Evolutionary conservation across 2,888 invertebrate genomes (phyloP), one percentile per base, ranked within the genome.

Genomic region (Osmoderma eremita): DNA sequence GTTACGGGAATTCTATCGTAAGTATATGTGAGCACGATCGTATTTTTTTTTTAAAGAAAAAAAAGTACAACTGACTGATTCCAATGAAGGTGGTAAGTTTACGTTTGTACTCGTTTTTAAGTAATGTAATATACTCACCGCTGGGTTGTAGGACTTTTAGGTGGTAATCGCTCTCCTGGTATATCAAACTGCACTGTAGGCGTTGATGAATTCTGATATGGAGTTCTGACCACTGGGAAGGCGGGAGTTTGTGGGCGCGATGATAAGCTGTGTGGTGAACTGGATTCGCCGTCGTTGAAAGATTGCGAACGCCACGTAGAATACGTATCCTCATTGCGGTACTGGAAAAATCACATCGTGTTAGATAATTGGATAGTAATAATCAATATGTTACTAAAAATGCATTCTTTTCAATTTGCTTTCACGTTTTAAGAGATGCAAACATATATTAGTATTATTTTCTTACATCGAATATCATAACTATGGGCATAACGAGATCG

Each of bases 191-290:
- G 85, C 70, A 86, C 86, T 58, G 88, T 86, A 64, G 90, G 89
- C 67, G 88, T 88, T 66, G 90, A 88, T 50, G 89, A 87, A 78
- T 92, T 91, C 78, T 92, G 92, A 73, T 89, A 90, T 84, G 95
- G 95, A 5, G 95, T 95, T 75, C 94, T 89, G 67, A 95, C 94
- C 64, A 95, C 94, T 68, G 97, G 97, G 85, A 97, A 97, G 64
- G 93, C 93, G 48, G 97, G 97, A 18, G 97, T 97, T 80, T 94
- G 93, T 22, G 95, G 93, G 68, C 94, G 87, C 70, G 87, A 86
- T 36, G 84, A 85, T 48, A 82, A 80, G 62, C 85, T 84, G 69
- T 83, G 84, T 12, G 84, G 82, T 50, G 89, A 88, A 76, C 87
- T 82, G 2, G 79, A 80, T 69, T 86, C 86, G 17, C 82, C 81